These are phyloP conservation scores for Diphyllodes magnificus DNA, from an alignment of 2,113 vertebrate genomes.

Conservation along the genomic window DNA sequence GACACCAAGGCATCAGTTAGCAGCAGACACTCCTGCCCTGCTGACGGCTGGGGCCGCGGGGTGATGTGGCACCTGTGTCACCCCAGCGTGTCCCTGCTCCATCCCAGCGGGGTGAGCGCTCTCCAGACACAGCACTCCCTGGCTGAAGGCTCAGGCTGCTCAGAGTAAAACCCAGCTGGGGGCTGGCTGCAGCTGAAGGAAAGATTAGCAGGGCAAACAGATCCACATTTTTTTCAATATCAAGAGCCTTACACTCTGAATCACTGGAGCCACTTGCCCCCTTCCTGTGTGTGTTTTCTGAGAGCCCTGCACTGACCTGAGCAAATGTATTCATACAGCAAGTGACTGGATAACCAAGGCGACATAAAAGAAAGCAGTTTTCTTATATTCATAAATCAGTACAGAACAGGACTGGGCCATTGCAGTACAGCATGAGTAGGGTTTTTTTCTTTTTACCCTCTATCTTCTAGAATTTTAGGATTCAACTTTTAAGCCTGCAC, in stretches of 20 bases:
- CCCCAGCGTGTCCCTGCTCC: background rate
- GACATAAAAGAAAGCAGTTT: background rate
- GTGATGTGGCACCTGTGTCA: fast-evolving
- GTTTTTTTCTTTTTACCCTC: background rate
- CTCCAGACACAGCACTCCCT: too few species aligned
- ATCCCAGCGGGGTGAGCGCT: fast-evolving
- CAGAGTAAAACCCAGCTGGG: background rate
- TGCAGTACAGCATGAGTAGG: background rate
- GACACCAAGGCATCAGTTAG: background rate
- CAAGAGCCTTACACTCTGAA: background rate
- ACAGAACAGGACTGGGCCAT: background rate
- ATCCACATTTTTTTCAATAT: fast-evolving
- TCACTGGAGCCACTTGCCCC: fast-evolving
- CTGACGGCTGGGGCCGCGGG: fast-evolving
- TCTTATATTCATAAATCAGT: background rate
- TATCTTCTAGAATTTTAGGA: background rate
- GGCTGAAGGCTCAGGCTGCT: background rate
- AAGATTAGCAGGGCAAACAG: background rate
- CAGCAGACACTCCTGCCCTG: background rate
- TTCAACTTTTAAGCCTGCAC: background rate
- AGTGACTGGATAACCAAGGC: background rate
- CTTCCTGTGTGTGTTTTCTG: background rate
- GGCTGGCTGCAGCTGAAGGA: background rate
- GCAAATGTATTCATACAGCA: background rate
- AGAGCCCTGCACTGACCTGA: background rate